A percentile compares a stretch with the other conserved stretches of the same genome.
These are phyloP conservation scores for Gymnarchus niloticus DNA, from an alignment of 2,113 vertebrate genomes.

Conservation along the genomic window DNA sequence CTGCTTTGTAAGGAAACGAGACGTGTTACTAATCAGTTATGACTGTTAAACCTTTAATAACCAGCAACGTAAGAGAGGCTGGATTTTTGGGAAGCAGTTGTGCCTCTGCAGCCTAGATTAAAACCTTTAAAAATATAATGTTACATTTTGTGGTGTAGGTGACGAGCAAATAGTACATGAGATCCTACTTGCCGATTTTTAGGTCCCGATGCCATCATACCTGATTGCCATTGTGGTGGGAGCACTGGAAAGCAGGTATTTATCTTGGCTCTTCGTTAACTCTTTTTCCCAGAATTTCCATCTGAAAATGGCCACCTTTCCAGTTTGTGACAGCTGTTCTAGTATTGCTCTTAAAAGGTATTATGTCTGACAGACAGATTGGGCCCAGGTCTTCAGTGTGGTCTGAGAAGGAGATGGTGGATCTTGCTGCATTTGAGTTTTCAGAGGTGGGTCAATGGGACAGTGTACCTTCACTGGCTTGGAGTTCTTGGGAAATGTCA, in stretches of 20 bases:
- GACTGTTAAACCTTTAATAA: too few relatives aligned
- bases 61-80: too few relatives aligned
- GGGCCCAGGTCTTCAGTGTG: slow-evolving; percentile 87
- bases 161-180: background rate
- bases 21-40: too few relatives aligned
- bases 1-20: too few relatives aligned
- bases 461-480: background rate
- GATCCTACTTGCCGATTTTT: slow-evolving; percentile 7
- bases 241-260: slow-evolving; percentile 88
- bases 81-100: background rate
- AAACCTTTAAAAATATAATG: background rate
- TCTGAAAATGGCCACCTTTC: background rate
- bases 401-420: slow-evolving; percentile 89
- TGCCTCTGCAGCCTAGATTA: background rate
- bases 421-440: slow-evolving; percentile 86
- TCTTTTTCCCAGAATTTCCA: background rate
- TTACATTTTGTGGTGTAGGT: background rate
- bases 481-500: background rate
- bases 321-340: background rate
- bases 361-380: slow-evolving; percentile 69
- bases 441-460: slow-evolving; percentile 71
- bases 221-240: slow-evolving; percentile 89
- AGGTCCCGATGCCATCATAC: slow-evolving; percentile 91
- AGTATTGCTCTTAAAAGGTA: background rate
- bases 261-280: background rate